Evolutionary conservation across 2,888 invertebrate species (phyloP).

Genomic region (Leptinotarsa juncta): DNA sequence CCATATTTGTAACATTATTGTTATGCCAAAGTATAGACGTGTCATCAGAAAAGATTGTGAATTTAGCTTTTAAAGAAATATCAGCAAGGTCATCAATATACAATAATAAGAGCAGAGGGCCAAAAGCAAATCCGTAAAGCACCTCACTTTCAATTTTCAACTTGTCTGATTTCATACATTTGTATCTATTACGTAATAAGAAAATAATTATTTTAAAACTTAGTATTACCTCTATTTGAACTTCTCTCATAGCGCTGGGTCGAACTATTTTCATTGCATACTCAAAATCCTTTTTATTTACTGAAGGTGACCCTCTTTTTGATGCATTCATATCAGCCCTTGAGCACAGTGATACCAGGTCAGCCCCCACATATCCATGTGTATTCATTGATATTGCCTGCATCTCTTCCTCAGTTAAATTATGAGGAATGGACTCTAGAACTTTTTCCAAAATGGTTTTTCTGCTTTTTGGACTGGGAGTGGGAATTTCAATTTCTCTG

Average conservation of each 20-base stretch:
- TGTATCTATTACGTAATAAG: too few relatives aligned
- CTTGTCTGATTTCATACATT: too few relatives aligned
- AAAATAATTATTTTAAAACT: not conserved
- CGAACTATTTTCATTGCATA: conserved; percentile 77
- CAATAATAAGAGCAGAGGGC: too few relatives aligned
- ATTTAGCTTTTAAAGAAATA: too few relatives aligned
- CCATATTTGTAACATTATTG: too few relatives aligned
- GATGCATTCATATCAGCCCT: conserved; percentile 77
- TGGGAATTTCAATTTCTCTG: conserved; percentile 82
- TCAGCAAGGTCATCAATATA: too few relatives aligned
- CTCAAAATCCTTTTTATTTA: conserved; percentile 70
- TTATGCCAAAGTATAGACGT: too few relatives aligned
- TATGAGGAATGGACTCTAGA: conserved; percentile 70
- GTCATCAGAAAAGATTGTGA: too few relatives aligned
- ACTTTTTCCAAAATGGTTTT: conserved; percentile 76
- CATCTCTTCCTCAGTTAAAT: conserved; percentile 70
- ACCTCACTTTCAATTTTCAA: too few relatives aligned
- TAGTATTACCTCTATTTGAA: conserved; percentile 78
- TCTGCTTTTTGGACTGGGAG: conserved; percentile 74
- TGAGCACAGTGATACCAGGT: conserved; percentile 82
- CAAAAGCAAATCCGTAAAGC: too few relatives aligned
- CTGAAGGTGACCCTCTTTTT: conserved; percentile 59
- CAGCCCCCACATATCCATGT: conserved; percentile 93
- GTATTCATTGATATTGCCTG: conserved; percentile 76
- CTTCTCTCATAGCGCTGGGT: conserved; percentile 93